Percentiles rank a stretch among this genome's conserved stretches.
These are phyloP conservation scores for Drosophila athabasca DNA, from an alignment of 1,140 invertebrate species.

Conservation along the genomic window DNA sequence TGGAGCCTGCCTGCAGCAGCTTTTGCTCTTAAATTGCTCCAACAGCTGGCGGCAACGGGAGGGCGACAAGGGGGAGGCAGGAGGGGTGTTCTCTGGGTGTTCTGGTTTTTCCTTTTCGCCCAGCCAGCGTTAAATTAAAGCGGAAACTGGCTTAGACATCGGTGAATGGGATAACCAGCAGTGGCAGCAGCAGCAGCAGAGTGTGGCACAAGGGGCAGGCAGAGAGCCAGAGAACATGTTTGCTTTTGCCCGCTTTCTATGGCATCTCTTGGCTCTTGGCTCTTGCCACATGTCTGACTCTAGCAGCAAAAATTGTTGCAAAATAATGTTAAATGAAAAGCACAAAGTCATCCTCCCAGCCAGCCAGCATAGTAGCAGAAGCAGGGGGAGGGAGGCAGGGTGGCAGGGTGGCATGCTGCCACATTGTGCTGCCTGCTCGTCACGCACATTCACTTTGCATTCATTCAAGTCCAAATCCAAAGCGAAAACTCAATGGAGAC, in stretches of 20 bases:
- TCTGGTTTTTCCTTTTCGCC: slow-evolving; percentile 31
- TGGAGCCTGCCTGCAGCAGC: slow-evolving; percentile 25
- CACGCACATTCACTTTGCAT: slow-evolving; percentile 79
- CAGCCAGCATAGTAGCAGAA: background rate
- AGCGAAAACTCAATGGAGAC: slow-evolving; percentile 25
- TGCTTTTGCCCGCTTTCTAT: slow-evolving; percentile 70
- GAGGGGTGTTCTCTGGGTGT: background rate
- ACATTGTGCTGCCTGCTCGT: slow-evolving; percentile 31
- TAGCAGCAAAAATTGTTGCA: slow-evolving; percentile 61
- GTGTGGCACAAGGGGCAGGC: too few relatives aligned
- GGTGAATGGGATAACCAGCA: slow-evolving; percentile 7
- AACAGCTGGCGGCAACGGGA: slow-evolving; percentile 41
- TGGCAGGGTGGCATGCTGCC: background rate
- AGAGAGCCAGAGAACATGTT: slow-evolving; percentile 32
- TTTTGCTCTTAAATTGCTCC: slow-evolving; percentile 66
- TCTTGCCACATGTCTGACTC: slow-evolving; percentile 46
- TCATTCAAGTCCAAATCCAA: slow-evolving; percentile 60
- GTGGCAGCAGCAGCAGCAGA: slow-evolving; percentile 17
- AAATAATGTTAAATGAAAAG: slow-evolving; percentile 82
- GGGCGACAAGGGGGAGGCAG: too few relatives aligned
- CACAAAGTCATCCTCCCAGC: slow-evolving; percentile 68
- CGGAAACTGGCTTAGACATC: slow-evolving; percentile 61
- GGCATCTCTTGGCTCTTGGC: slow-evolving; percentile 21
- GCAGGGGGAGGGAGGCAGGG: background rate
- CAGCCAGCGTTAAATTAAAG: slow-evolving; percentile 76